Evolutionary conservation across 2,113 vertebrate species (phyloP).

Genomic region (Bos taurus): ARS-UCD2.0 NC_037348.1:55904001-55904500

Average conservation of each 20-base stretch:
- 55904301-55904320: neutral
- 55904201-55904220: neutral
- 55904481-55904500: neutral
- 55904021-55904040: neutral
- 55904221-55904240: neutral
- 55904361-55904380: neutral
- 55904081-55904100: neutral
- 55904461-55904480: neutral
- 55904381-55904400: constrained; percentile 9
- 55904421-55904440: neutral
- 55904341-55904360: neutral
- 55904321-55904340: neutral
- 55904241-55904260: neutral
- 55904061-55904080: neutral
- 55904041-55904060: neutral
- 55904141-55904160: neutral
- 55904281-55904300: neutral
- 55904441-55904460: neutral
- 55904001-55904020: fast-evolving
- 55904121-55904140: neutral
- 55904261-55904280: neutral
- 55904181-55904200: neutral
- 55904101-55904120: neutral
- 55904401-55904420: neutral
- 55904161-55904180: neutral